Conservation (phyloP, 2,888 invertebrate genomes). For the Cistogaster globosa region DNA sequence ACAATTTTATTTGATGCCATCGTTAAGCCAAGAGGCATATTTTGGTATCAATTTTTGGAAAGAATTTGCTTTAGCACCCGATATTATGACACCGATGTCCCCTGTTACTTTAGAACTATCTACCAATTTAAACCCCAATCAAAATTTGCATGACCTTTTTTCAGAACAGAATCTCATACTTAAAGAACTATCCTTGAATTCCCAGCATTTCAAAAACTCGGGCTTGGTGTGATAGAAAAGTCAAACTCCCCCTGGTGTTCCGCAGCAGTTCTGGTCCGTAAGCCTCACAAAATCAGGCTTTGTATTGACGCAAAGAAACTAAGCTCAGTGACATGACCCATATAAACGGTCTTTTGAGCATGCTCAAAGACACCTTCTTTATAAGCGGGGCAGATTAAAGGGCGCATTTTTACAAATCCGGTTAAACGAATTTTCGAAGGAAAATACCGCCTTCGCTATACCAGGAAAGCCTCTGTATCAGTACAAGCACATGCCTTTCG, state of each 20-base stretch:
- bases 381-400: too few relatives aligned
- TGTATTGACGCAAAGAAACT: slow-evolving; percentile 16
- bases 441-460: too few relatives aligned
- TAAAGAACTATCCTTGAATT: slow-evolving; percentile 3
- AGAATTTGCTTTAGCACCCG: slow-evolving; percentile 11
- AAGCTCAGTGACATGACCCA: not conserved
- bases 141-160: slow-evolving; percentile 10
- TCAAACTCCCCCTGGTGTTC: slow-evolving; percentile 46
- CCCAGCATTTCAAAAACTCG: slow-evolving; percentile 16
- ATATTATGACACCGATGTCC: not conserved
- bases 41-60: slow-evolving; percentile 36
- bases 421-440: too few relatives aligned
- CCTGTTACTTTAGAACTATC: not conserved
- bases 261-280: slow-evolving; percentile 8
- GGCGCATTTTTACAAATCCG: too few relatives aligned
- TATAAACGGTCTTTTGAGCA: too few relatives aligned
- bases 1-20: slow-evolving; percentile 19
- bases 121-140: not conserved
- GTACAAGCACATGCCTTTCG: too few relatives aligned
- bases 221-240: slow-evolving; percentile 49
- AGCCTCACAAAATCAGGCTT: slow-evolving; percentile 22
- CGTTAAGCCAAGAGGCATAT: slow-evolving; percentile 3
- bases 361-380: not conserved
- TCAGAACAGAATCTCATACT: not conserved
- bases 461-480: too few relatives aligned